phyloP scores from a whole-genome alignment of 2,888 invertebrate genomes.

The Uloborus plumipes region DNA sequence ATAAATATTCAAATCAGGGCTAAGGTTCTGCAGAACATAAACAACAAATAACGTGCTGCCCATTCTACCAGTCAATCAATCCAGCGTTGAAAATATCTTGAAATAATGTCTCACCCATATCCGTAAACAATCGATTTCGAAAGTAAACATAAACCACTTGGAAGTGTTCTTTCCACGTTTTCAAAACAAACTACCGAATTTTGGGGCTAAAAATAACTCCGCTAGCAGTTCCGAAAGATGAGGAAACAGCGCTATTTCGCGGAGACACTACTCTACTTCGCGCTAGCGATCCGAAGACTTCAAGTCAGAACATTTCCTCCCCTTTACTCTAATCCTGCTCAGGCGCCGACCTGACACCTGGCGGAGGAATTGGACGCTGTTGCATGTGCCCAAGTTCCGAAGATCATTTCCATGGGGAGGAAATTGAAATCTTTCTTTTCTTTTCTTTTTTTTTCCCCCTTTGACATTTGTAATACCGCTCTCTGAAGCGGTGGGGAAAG shows the following conservation, averaged over 20 bases:
- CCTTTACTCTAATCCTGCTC: constrained; percentile 16
- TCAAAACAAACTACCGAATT: constrained; percentile 26
- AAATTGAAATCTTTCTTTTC: background rate
- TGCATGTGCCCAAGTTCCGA: constrained; percentile 18
- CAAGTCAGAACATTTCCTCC: background rate
- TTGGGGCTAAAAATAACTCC: constrained; percentile 34
- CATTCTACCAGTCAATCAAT: too few species aligned
- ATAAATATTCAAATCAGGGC: too few species aligned
- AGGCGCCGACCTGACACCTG: constrained; percentile 48
- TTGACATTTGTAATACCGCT: background rate
- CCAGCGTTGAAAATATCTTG: too few species aligned
- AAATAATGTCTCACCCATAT: too few species aligned
- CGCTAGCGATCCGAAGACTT: constrained; percentile 27
- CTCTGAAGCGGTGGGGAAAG: too few species aligned
- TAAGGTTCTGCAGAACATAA: too few species aligned
- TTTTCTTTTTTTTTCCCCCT: background rate
- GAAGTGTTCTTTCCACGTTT: background rate
- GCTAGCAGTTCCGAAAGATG: constrained; percentile 13
- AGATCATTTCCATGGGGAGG: constrained; percentile 7
- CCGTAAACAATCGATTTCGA: too few species aligned
- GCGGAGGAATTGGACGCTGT: constrained; percentile 42
- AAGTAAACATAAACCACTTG: too few species aligned
- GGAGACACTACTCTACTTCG: constrained; percentile 49
- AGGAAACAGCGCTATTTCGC: constrained; percentile 14
- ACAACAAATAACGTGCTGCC: too few species aligned